Conservation (phyloP, 1,140 invertebrate genomes). For the Cydia fagiglandana region DNA sequence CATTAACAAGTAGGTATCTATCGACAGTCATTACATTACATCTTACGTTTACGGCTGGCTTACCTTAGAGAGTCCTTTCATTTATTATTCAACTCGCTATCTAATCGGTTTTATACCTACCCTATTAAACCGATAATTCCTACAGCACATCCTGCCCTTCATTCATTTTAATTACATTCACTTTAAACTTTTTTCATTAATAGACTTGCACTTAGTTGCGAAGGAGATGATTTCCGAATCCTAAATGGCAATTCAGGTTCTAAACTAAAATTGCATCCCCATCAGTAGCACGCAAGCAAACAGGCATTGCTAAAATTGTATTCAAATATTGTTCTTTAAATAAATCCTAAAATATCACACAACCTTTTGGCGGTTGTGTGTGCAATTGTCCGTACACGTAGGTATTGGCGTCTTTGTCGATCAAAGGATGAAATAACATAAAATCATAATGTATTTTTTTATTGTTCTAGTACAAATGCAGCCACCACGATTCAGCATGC, state of each 20-base stretch:
- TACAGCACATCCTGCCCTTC: conserved; percentile 33
- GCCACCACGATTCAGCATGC: conserved; percentile 90
- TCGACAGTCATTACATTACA: conserved; percentile 26
- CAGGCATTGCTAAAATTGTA: too few species aligned
- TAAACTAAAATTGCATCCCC: too few species aligned
- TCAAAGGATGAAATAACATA: too few species aligned
- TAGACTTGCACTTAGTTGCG: neutral
- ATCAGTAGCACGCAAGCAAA: too few species aligned
- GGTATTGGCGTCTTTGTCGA: too few species aligned
- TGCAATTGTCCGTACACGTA: too few species aligned
- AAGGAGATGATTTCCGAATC: neutral
- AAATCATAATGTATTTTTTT: conserved; percentile 20
- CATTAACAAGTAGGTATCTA: neutral
- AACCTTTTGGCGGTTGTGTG: too few species aligned
- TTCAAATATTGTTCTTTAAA: too few species aligned
- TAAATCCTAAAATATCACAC: too few species aligned
- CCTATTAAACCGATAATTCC: neutral
- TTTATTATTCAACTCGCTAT: conserved; percentile 30
- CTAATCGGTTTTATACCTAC: conserved; percentile 23
- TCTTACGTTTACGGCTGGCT: conserved; percentile 20
- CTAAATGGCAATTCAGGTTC: neutral
- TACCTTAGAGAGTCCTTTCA: conserved; percentile 20
- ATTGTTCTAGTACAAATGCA: conserved; percentile 80
- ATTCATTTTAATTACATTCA: conserved; percentile 38
- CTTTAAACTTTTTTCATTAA: conserved; percentile 25